Conservation (phyloP, 1,140 invertebrate genomes). For the Battus philenor region DNA sequence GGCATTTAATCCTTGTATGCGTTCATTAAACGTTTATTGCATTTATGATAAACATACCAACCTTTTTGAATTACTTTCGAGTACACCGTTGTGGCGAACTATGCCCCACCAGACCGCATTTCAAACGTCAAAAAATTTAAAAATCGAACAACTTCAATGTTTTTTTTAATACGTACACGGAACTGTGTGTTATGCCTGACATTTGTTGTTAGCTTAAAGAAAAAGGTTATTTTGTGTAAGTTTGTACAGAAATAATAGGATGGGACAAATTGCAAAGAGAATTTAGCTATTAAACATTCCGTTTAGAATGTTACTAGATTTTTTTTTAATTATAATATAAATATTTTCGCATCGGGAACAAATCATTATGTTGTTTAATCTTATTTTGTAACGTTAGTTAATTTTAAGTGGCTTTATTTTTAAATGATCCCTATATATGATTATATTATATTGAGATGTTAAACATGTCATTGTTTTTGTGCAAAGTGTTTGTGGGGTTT, state of each 20-base stretch:
- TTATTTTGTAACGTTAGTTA: conserved; percentile 75
- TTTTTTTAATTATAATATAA: conserved; percentile 69
- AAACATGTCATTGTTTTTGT: conserved; percentile 72
- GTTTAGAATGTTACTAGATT: conserved; percentile 74
- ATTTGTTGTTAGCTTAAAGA: conserved; percentile 70
- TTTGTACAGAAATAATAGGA: conserved; percentile 73
- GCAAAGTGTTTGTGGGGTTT: conserved; percentile 64
- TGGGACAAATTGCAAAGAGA: conserved; percentile 75
- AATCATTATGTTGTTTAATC: conserved; percentile 75
- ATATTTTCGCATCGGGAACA: conserved; percentile 74
- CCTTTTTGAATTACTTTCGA: conserved; percentile 20
- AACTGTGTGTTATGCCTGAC: conserved; percentile 59
- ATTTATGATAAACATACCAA: conserved; percentile 41
- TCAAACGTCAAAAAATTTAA: conserved; percentile 38
- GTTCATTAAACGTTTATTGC: conserved; percentile 40
- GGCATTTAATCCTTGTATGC: conserved; percentile 46
- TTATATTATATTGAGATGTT: conserved; percentile 73
- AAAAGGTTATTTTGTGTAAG: conserved; percentile 68
- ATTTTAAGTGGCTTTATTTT: conserved; percentile 74
- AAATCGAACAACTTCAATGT: conserved; percentile 59
- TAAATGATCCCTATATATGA: conserved; percentile 65
- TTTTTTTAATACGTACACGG: conserved; percentile 56
- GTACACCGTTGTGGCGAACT: conserved; percentile 39
- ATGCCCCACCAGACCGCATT: conserved; percentile 63
- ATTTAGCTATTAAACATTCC: conserved; percentile 75